Conservation (phyloP, 2,888 invertebrate genomes). For the Pilophorus perplexus region DNA sequence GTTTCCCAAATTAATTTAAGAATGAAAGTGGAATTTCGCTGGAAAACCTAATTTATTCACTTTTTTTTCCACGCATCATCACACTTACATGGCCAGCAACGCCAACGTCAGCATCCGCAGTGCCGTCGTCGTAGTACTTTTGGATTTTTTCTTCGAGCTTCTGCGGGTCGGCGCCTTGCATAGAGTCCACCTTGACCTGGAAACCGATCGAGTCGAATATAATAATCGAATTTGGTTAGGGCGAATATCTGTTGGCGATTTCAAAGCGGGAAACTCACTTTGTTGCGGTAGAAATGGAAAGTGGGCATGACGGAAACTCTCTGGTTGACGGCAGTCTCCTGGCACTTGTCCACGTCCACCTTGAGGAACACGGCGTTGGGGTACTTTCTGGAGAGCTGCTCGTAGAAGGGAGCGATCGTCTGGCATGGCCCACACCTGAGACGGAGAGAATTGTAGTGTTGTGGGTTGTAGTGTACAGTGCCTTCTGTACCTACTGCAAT, state of each 20-base stretch:
- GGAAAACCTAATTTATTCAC: constrained; percentile 18
- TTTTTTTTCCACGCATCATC: neutral
- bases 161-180: constrained; percentile 83
- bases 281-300: constrained; percentile 89
- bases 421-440: constrained; percentile 95
- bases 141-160: constrained; percentile 84
- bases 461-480: too few relatives aligned
- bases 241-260: too few relatives aligned
- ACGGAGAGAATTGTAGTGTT: too few relatives aligned
- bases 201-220: constrained; percentile 49
- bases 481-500: neutral
- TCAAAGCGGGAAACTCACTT: constrained; percentile 55
- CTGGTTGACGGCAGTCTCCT: constrained; percentile 81
- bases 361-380: constrained; percentile 86
- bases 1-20: too few relatives aligned
- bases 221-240: neutral
- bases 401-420: constrained; percentile 88
- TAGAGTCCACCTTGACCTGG: constrained; percentile 75
- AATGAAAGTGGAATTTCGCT: neutral
- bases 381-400: constrained; percentile 82
- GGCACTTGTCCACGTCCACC: constrained; percentile 92
- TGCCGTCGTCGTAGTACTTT: constrained; percentile 73
- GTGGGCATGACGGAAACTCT: constrained; percentile 97
- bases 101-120: constrained; percentile 57
- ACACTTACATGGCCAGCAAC: constrained; percentile 77